A percentile compares a stretch with the other conserved stretches of the same genome.
Evolutionary conservation across 2,797 vertebrate genomes (phyloP).

Genomic region (Caiman crocodilus): DNA sequence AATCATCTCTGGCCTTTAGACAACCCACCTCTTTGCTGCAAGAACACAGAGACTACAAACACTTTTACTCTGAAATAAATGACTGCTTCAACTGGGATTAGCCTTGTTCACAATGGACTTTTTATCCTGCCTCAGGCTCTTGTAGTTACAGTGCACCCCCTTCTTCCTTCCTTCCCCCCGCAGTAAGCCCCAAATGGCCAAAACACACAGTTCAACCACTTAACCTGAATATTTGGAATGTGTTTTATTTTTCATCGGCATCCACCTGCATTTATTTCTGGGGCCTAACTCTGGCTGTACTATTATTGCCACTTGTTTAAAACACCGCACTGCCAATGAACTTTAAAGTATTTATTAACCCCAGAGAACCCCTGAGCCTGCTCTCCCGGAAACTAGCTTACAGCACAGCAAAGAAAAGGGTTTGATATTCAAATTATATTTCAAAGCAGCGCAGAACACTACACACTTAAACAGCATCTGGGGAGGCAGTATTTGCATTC

Average conservation of each 20-base stretch:
- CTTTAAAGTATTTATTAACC: background rate
- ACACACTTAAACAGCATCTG: constrained; percentile 19
- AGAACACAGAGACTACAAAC: rapidly evolving
- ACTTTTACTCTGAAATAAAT: background rate
- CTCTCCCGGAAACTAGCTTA: background rate
- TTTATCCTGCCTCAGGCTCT: background rate
- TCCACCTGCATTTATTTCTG: background rate
- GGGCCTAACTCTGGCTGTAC: background rate
- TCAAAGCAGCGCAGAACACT: background rate
- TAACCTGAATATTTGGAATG: no score
- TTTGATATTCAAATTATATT: constrained; percentile 41
- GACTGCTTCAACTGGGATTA: background rate
- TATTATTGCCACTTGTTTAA: background rate
- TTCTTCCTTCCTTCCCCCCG: background rate
- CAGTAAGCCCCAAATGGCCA: rapidly evolving
- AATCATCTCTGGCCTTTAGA: background rate
- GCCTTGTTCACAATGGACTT: background rate
- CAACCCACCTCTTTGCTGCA: rapidly evolving
- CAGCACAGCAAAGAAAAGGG: background rate
- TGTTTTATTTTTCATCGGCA: rapidly evolving
- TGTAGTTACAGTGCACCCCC: background rate
- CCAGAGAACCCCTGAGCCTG: rapidly evolving
- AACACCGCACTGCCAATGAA: background rate
- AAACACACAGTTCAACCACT: background rate
- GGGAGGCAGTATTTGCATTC: constrained; percentile 23